Evolutionary conservation across 1,140 invertebrate genomes (phyloP).

Genomic region (Aricia agestis): DNA sequence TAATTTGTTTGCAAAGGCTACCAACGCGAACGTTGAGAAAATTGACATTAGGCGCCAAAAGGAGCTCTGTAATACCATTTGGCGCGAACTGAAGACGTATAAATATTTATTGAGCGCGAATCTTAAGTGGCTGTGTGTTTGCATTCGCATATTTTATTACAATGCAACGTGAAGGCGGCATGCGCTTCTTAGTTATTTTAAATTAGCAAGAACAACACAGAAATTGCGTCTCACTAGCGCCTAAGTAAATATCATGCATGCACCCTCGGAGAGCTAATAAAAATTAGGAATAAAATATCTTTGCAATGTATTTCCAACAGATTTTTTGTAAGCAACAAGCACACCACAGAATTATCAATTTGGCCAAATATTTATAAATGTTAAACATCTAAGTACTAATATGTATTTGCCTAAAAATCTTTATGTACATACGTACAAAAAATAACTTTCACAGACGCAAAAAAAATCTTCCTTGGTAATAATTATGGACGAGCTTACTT

Average conservation of each 20-base stretch:
- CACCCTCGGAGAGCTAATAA: no score
- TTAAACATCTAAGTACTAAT: no score
- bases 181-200: slow-evolving; percentile 6
- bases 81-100: slow-evolving; percentile 48
- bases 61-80: slow-evolving; percentile 52
- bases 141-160: slow-evolving; percentile 28
- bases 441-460: no score
- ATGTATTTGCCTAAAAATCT: no score
- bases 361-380: no score
- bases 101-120: slow-evolving; percentile 61
- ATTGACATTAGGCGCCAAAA: slow-evolving; percentile 69
- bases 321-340: no score
- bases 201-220: background rate
- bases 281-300: no score
- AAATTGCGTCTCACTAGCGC: background rate
- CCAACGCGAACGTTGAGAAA: slow-evolving; percentile 61
- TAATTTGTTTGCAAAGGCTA: slow-evolving; percentile 44
- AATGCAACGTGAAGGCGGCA: slow-evolving; percentile 7
- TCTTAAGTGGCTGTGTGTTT: slow-evolving; percentile 45
- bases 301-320: no score
- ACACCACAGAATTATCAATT: no score
- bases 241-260: background rate
- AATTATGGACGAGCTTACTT: no score
- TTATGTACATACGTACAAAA: no score
- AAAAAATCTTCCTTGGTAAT: no score